Percentiles rank a stretch among this genome's conserved stretches.
phyloP scores from a whole-genome alignment of 2,797 vertebrate genomes.

The Chaetodon trifasciatus region DNA sequence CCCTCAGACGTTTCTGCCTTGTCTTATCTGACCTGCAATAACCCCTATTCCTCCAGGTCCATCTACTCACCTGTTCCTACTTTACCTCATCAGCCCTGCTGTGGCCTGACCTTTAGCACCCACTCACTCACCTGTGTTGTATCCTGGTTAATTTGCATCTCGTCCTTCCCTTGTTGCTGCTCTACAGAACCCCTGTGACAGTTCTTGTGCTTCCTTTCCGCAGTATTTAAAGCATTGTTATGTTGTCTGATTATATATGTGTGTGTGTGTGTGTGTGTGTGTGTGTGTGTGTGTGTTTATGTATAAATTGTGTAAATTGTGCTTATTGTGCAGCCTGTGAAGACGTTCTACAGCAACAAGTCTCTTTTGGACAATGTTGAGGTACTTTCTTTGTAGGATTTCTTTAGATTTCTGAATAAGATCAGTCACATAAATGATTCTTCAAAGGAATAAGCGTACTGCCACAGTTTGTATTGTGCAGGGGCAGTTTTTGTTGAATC shows the following conservation, averaged over 20 bases:
- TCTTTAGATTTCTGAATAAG: background rate
- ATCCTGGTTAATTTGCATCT: background rate
- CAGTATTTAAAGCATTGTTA: background rate
- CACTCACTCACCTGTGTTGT: too few relatives aligned
- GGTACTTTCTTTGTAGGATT: conserved; percentile 62
- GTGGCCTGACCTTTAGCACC: too few relatives aligned
- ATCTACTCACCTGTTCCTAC: background rate
- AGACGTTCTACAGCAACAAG: conserved; percentile 75
- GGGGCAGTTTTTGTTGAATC: background rate
- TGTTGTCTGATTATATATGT: conserved; percentile 10
- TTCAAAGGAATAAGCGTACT: background rate
- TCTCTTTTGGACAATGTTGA: conserved; percentile 80
- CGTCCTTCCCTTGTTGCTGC: background rate
- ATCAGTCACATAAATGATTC: background rate
- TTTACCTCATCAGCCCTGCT: background rate
- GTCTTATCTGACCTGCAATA: background rate
- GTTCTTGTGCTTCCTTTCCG: background rate
- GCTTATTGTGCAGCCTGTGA: conserved; percentile 68
- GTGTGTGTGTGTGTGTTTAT: background rate
- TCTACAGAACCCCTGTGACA: background rate
- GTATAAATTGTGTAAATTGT: conserved; percentile 1
- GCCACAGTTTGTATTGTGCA: background rate
- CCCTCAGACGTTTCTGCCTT: background rate
- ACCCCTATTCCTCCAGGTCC: background rate
- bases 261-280: background rate